Evolutionary conservation across 2,797 vertebrate genomes (phyloP).

Genomic region (Okamejei kenojei): DNA sequence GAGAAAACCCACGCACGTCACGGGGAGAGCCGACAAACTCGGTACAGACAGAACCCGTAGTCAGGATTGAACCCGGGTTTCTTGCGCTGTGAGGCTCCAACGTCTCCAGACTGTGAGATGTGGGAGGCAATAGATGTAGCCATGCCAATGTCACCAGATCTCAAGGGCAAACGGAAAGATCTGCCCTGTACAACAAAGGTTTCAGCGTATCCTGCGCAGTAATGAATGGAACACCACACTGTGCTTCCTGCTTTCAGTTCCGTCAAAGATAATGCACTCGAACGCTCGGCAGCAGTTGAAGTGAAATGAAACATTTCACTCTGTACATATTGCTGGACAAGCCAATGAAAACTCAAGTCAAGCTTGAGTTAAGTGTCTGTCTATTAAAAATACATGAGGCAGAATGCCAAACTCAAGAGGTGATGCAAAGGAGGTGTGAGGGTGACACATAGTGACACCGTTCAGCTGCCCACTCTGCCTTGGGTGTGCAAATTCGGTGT

Average conservation of each 20-base stretch:
- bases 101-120: too few species aligned
- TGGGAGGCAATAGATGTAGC: not conserved
- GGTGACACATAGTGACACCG: not conserved
- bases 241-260: not conserved
- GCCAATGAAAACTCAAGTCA: constrained; percentile 8
- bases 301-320: constrained; percentile 26
- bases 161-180: not conserved
- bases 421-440: not conserved
- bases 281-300: not conserved
- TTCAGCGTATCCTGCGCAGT: not conserved
- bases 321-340: not conserved
- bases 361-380: constrained; percentile 30
- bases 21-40: too few species aligned
- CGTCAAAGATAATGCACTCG: not conserved
- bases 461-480: not conserved
- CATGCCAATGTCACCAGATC: not conserved
- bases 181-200: not conserved
- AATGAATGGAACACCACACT: not conserved
- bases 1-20: too few species aligned
- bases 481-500: not conserved
- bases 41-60: too few species aligned
- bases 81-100: too few species aligned
- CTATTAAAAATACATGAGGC: constrained; percentile 19
- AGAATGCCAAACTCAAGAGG: not conserved
- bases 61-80: too few species aligned